Evolutionary conservation across 1,140 invertebrate species (phyloP).

Genomic region (Zaprionus camerounensis): DNA sequence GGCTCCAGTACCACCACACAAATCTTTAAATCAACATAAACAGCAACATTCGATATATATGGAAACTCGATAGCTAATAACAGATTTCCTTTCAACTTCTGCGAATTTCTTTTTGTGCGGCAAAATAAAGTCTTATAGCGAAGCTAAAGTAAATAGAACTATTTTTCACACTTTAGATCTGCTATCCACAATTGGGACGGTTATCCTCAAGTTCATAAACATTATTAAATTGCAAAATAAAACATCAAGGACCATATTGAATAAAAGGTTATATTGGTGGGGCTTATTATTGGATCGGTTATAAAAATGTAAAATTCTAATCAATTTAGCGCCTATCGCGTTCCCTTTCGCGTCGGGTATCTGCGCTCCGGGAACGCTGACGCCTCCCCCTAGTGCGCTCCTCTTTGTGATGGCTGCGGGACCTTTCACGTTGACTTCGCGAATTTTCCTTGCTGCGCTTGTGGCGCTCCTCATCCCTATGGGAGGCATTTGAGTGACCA

Average conservation of each 20-base stretch:
- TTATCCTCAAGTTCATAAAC: no score
- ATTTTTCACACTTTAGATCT: no score
- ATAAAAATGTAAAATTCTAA: slow-evolving; percentile 40
- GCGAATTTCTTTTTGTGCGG: slow-evolving; percentile 33
- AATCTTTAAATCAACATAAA: slow-evolving; percentile 46
- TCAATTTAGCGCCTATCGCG: slow-evolving; percentile 45
- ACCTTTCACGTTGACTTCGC: slow-evolving; percentile 36
- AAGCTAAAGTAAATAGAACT: slow-evolving; percentile 43
- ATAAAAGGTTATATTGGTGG: slow-evolving; percentile 36
- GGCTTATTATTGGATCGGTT: background rate
- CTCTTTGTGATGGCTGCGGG: slow-evolving; percentile 41
- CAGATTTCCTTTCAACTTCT: slow-evolving; percentile 20
- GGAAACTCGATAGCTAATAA: slow-evolving; percentile 2
- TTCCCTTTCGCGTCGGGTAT: slow-evolving; percentile 45
- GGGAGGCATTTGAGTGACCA: slow-evolving; percentile 5
- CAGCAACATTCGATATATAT: slow-evolving; percentile 30
- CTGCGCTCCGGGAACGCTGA: slow-evolving; percentile 22
- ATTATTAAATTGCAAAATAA: background rate
- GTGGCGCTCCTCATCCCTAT: slow-evolving; percentile 3
- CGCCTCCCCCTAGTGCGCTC: slow-evolving; percentile 38
- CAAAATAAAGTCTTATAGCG: slow-evolving; percentile 61
- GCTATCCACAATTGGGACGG: no score
- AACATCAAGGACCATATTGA: background rate
- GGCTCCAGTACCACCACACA: slow-evolving; percentile 76
- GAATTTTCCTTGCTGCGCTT: slow-evolving; percentile 32